A percentile compares a stretch with the other conserved stretches of the same genome.
phyloP scores from a whole-genome alignment of 2,113 vertebrate genomes.

The Gavia stellata region DNA sequence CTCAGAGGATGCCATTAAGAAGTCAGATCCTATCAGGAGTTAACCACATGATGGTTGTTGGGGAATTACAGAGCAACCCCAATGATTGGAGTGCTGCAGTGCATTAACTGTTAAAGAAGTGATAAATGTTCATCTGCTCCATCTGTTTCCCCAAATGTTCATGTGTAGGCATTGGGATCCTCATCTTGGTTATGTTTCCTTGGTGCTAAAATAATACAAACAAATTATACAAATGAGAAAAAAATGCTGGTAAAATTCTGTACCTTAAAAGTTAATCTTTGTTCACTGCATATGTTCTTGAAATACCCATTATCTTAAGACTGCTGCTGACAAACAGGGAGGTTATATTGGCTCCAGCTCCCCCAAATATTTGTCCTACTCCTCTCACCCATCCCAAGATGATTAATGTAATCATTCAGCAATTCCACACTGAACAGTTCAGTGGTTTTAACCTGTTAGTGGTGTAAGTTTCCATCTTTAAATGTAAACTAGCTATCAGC shows the following conservation, averaged over 20 bases:
- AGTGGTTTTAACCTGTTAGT: neutral
- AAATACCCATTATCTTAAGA: neutral
- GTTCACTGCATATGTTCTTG: neutral
- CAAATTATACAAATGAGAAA: neutral
- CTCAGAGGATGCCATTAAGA: neutral
- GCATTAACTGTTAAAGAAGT: constrained; percentile 48
- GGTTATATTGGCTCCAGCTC: neutral
- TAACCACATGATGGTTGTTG: neutral
- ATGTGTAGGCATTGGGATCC: neutral
- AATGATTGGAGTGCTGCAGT: neutral
- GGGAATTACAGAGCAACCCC: neutral
- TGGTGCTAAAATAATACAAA: constrained; percentile 21
- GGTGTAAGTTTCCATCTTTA: neutral
- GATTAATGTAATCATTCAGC: neutral
- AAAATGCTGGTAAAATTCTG: neutral
- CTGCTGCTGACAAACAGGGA: neutral
- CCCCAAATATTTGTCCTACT: neutral
- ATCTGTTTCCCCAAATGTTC: constrained; percentile 52
- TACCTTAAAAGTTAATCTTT: neutral
- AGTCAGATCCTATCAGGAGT: neutral
- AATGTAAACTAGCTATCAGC: neutral
- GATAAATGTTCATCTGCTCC: constrained; percentile 44
- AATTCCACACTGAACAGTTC: neutral
- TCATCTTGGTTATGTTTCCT: neutral
- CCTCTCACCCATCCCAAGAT: neutral